Evolutionary conservation across 2,797 vertebrate species (phyloP), one percentile per base, ranked within the genome.

Genomic region (Tragopan temminckii): DNA sequence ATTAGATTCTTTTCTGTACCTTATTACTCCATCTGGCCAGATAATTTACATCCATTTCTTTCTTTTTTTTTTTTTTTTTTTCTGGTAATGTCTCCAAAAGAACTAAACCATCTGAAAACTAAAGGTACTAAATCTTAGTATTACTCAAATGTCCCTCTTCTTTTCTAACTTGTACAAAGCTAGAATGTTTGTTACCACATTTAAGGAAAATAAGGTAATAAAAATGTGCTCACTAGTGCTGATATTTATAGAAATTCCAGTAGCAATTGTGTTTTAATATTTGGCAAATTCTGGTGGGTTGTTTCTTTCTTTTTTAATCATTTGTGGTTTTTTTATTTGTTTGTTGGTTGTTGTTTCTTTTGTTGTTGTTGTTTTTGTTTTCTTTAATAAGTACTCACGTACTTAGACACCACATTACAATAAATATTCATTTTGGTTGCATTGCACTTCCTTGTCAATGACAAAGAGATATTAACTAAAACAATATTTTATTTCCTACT

Each of bases 401-500:
- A 70, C 40, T 91, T 61, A 81, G 46, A 19, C 36, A 58, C 42
- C 53, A 19, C 5, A 23, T 89, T 67, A 74, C 6, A 87, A 95
- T 95, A 80, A 95, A 97, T 97, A 90, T 95, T 97, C 75, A 59
- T 96, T 96, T 94, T 90, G 36, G 62, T 94, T 75, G 46, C 80
- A 75, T 92, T 96, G 80, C 74, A 67, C 48, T 94, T 94, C 88
- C 70, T 42, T 63, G 57, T 83, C 91, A 95, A 79, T 93, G 96
- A 96, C 81, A 97, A 92, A 93, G 80, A 95, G 89, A 96, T 61
- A 96, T 97, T 95, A 97, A 97, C 96, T 96, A 96, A 97, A 97
- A 96, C 53, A 95, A 96, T 97, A 97, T 97, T 98, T 98, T 97
- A 97, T 97, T 97, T 95, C 93, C 84, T 96, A 64, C 72, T 97